Conservation (phyloP, 2,797 vertebrate species). For the Mormyrus hasselquistii region DNA sequence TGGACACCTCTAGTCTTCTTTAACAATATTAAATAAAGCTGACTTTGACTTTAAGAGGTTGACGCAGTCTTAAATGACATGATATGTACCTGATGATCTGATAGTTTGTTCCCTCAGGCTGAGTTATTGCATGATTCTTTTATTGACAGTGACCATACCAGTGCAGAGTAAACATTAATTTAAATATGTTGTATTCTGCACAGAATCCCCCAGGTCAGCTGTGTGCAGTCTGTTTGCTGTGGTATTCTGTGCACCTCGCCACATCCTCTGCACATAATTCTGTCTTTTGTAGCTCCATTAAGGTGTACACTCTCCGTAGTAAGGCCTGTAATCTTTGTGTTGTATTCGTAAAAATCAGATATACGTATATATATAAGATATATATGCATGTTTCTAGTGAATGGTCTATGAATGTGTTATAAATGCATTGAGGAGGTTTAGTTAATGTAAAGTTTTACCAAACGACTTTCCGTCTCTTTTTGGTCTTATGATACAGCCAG, state of each 20-base stretch:
- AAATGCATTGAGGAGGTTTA: not conserved
- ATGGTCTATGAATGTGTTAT: not conserved
- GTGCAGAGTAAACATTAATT: not conserved
- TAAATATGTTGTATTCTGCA: not conserved
- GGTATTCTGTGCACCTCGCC: not conserved
- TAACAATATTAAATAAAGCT: not conserved
- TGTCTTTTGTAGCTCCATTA: not conserved
- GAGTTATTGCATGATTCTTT: not conserved
- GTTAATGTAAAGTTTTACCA: not conserved
- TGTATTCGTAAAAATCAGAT: not conserved
- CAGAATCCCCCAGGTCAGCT: not conserved
- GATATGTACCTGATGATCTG: not conserved
- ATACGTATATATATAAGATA: not conserved
- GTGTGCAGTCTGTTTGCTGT: not conserved
- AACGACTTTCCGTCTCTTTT: too few species aligned
- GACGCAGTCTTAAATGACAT: not conserved
- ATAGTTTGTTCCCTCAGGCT: not conserved
- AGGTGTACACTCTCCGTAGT: not conserved
- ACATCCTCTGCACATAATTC: not conserved
- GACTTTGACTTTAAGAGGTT: not conserved
- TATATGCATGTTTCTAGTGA: not conserved
- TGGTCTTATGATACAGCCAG: not conserved
- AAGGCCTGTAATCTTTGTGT: not conserved
- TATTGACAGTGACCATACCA: not conserved
- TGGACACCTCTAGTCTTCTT: not conserved